A percentile compares a stretch with the other conserved stretches of the same genome.
These are phyloP conservation scores for Pyrochroa serraticornis DNA, from an alignment of 2,888 invertebrate species.

Conservation along the genomic window DNA sequence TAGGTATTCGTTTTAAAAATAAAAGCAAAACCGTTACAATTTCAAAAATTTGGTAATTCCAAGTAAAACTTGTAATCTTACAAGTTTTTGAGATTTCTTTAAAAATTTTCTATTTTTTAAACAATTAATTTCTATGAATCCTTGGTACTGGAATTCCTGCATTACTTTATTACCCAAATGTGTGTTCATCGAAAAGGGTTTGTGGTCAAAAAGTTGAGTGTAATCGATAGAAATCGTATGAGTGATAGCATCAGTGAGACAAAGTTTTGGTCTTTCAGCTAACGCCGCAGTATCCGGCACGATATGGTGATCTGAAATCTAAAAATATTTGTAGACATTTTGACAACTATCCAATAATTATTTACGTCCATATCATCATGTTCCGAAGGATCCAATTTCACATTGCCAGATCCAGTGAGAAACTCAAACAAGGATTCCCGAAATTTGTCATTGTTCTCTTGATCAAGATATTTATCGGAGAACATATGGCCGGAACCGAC, in stretches of 20 bases:
- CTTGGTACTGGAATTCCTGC: too few species aligned
- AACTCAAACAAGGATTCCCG: slow-evolving; percentile 87
- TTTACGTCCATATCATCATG: slow-evolving; percentile 93
- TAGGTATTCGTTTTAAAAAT: too few species aligned
- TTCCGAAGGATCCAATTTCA: slow-evolving; percentile 77
- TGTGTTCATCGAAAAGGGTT: slow-evolving; percentile 76
- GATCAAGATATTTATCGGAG: slow-evolving; percentile 89
- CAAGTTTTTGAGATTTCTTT: too few species aligned
- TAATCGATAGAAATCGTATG: slow-evolving; percentile 80
- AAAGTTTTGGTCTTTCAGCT: slow-evolving; percentile 79
- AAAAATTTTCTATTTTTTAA: too few species aligned
- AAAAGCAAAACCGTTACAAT: too few species aligned
- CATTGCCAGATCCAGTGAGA: slow-evolving; percentile 58
- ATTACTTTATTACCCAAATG: slow-evolving; percentile 27
- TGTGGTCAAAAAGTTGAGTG: slow-evolving; percentile 80
- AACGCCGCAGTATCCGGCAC: slow-evolving; percentile 86
- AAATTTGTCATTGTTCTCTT: slow-evolving; percentile 90
- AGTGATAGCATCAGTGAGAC: slow-evolving; percentile 73
- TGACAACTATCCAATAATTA: slow-evolving; percentile 7
- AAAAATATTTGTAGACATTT: slow-evolving; percentile 26
- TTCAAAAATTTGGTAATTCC: too few species aligned
- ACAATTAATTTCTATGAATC: too few species aligned
- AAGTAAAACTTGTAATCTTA: too few species aligned
- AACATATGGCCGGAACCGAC: slow-evolving; percentile 93
- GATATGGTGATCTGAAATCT: slow-evolving; percentile 90